Percentiles rank a stretch among this genome's conserved stretches.
phyloP scores from a whole-genome alignment of 2,113 vertebrate species.

The Lycaon pictus region DNA sequence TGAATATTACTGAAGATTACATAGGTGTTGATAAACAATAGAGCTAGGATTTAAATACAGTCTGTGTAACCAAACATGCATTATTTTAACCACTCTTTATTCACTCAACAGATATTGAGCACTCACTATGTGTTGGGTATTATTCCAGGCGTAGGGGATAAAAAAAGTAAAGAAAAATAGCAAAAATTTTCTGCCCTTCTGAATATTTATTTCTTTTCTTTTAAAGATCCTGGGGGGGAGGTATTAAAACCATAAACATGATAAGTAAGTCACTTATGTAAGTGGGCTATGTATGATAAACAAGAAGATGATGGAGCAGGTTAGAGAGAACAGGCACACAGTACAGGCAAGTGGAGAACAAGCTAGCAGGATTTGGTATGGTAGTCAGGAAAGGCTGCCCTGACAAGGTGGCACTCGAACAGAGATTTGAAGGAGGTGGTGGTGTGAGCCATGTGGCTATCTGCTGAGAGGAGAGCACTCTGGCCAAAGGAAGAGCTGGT shows the following conservation, averaged over 20 bases:
- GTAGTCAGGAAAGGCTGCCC: background rate
- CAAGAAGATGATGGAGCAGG: background rate
- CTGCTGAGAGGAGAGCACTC: background rate
- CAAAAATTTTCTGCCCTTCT: background rate
- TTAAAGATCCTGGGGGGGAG: background rate
- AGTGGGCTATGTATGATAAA: background rate
- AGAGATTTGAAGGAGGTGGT: background rate
- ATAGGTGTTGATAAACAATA: background rate
- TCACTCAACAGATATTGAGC: background rate
- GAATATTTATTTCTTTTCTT: background rate
- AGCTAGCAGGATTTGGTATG: background rate
- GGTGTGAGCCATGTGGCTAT: background rate
- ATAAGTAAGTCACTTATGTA: background rate
- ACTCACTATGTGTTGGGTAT: background rate
- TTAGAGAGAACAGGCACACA: background rate
- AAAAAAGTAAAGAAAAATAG: conserved; percentile 35
- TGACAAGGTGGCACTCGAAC: background rate
- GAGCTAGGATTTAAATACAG: background rate
- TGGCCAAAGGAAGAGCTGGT: background rate
- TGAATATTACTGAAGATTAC: background rate
- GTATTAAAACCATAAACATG: background rate
- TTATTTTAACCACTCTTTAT: conserved; percentile 45
- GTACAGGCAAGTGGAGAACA: background rate
- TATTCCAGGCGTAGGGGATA: background rate
- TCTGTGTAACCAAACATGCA: background rate